Percentiles rank a stretch among this genome's conserved stretches.
Evolutionary conservation across 2,888 invertebrate genomes (phyloP).

Genomic region (Sturmia bella): DNA sequence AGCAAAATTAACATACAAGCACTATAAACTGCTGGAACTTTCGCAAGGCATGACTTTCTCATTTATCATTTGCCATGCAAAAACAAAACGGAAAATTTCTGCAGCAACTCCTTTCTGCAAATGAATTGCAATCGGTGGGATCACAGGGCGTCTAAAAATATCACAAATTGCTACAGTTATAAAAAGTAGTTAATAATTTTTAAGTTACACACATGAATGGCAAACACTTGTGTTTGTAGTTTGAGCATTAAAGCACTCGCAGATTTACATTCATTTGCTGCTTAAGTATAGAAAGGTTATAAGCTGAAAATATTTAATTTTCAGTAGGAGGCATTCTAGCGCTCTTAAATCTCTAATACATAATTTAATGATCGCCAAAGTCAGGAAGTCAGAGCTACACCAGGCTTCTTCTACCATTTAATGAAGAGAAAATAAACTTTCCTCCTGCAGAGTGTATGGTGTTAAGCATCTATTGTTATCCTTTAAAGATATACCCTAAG

Average conservation of each 20-base stretch:
- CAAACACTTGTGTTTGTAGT: background rate
- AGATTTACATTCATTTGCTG: background rate
- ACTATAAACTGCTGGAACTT: slow-evolving; percentile 41
- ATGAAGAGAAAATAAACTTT: too few species aligned
- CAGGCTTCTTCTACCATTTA: too few species aligned
- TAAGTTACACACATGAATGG: background rate
- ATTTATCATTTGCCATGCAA: slow-evolving; percentile 42
- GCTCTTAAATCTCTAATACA: too few species aligned
- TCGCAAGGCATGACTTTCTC: slow-evolving; percentile 52
- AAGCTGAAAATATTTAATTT: too few species aligned
- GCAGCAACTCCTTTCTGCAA: slow-evolving; percentile 25
- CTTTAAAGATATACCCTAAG: too few species aligned
- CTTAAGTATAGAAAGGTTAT: too few species aligned
- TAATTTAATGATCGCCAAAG: too few species aligned
- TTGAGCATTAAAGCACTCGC: background rate
- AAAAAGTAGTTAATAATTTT: slow-evolving; percentile 13
- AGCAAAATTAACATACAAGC: slow-evolving; percentile 44
- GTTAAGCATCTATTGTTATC: too few species aligned
- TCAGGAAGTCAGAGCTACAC: too few species aligned
- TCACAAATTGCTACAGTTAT: slow-evolving; percentile 33
- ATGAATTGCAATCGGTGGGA: slow-evolving; percentile 38
- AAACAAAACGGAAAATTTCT: slow-evolving; percentile 8
- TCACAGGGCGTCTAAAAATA: slow-evolving; percentile 35
- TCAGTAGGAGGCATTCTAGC: too few species aligned
- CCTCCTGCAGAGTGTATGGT: too few species aligned